phyloP scores from a whole-genome alignment of 1,140 invertebrate species.

The Parasteatoda tepidariorum region DNA sequence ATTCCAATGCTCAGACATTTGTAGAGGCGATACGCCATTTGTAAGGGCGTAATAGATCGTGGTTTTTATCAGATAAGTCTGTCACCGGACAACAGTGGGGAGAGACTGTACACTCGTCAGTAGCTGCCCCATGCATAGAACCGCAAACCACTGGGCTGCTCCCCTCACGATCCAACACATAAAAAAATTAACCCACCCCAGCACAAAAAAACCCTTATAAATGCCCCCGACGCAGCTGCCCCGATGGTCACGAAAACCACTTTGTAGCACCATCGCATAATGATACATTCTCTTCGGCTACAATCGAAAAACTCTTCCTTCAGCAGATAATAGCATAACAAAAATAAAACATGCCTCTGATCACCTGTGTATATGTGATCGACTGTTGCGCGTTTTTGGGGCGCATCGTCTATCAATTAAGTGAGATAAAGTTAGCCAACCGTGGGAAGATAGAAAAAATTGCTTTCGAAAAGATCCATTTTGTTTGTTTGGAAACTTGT shows the following conservation, averaged over 20 bases:
- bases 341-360: background rate
- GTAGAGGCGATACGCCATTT: background rate
- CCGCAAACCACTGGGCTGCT: constrained; percentile 40
- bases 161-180: constrained; percentile 14
- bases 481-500: background rate
- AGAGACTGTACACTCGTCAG: background rate
- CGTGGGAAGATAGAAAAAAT: constrained; percentile 26
- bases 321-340: background rate
- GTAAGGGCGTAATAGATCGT: background rate
- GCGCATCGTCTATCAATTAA: constrained; percentile 16
- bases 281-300: constrained; percentile 2
- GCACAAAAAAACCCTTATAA: background rate
- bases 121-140: background rate
- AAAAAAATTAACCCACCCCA: background rate
- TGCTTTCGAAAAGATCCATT: background rate
- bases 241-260: constrained; percentile 23
- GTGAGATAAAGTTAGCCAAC: background rate
- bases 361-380: constrained; percentile 9
- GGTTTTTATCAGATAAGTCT: background rate
- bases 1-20: background rate
- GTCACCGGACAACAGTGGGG: background rate
- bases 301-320: background rate
- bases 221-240: constrained; percentile 30
- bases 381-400: constrained; percentile 12
- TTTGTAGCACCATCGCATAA: constrained; percentile 29